A percentile compares a stretch with the other conserved stretches of the same genome.
These are phyloP conservation scores for Tuta absoluta DNA, from an alignment of 2,888 invertebrate species.

Conservation along the genomic window DNA sequence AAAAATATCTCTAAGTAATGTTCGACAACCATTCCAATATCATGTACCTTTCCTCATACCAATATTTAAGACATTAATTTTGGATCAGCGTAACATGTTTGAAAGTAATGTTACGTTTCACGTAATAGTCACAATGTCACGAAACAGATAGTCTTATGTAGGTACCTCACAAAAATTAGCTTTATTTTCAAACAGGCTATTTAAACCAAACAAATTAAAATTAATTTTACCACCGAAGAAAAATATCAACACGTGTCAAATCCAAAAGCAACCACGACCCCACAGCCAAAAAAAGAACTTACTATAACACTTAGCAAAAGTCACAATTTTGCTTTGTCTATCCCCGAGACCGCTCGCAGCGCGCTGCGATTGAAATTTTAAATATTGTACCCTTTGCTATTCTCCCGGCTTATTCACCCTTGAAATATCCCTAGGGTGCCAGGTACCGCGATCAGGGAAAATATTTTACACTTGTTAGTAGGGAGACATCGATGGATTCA, in stretches of 20 bases:
- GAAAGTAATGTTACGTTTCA: too few relatives aligned
- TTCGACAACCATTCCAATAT: too few relatives aligned
- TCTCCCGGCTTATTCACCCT: conserved; percentile 82
- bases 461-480: conserved; percentile 82
- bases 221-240: conserved; percentile 40
- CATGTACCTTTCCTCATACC: too few relatives aligned
- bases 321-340: conserved; percentile 75
- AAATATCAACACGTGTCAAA: conserved; percentile 25
- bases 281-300: conserved; percentile 50
- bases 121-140: too few relatives aligned
- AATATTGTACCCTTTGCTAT: conserved; percentile 82
- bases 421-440: conserved; percentile 81
- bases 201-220: too few relatives aligned
- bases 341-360: conserved; percentile 76
- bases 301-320: conserved; percentile 74
- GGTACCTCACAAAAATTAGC: too few relatives aligned
- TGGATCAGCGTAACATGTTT: too few relatives aligned
- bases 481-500: conserved; percentile 38
- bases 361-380: conserved; percentile 76
- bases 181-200: too few relatives aligned
- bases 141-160: too few relatives aligned
- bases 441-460: conserved; percentile 81
- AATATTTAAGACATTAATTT: too few relatives aligned
- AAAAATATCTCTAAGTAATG: too few relatives aligned
- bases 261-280: conserved; percentile 3